A percentile compares a stretch with the other conserved stretches of the same genome.
Conservation (phyloP, 2,113 vertebrate genomes). For the Sisor rabdophorus region DNA sequence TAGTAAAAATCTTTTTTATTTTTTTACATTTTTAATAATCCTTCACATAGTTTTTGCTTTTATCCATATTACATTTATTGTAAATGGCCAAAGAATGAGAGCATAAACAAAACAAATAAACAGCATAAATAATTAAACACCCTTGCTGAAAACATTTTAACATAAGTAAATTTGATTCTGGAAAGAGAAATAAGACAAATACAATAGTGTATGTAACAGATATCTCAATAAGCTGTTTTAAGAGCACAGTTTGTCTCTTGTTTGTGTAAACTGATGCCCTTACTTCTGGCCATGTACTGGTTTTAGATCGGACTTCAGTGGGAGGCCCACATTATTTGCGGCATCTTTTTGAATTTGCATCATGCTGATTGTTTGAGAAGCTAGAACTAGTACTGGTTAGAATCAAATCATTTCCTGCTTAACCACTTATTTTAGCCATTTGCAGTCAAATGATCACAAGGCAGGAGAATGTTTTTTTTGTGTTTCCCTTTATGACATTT, state of each 20-base stretch:
- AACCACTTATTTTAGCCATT: neutral
- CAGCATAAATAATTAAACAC: neutral
- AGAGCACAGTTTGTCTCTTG: neutral
- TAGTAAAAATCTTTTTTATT: neutral
- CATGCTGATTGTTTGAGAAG: neutral
- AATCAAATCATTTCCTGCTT: neutral
- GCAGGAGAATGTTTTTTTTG: neutral
- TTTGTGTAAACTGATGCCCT: neutral
- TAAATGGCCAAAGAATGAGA: constrained; percentile 7
- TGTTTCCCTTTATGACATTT: neutral
- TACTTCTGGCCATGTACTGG: neutral
- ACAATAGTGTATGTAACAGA: neutral
- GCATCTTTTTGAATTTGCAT: neutral
- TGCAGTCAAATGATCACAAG: neutral
- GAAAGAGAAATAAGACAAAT: too few relatives aligned
- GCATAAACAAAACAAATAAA: neutral
- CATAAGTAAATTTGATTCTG: constrained; percentile 1
- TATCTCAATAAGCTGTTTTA: neutral
- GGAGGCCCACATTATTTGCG: neutral
- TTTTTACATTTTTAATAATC: neutral
- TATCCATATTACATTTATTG: neutral
- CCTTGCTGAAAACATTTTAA: too few relatives aligned
- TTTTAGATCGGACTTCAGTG: neutral
- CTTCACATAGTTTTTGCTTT: neutral
- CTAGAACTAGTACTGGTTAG: neutral